Conservation (phyloP, 2,888 invertebrate species). For the Melanophora roralis region DNA sequence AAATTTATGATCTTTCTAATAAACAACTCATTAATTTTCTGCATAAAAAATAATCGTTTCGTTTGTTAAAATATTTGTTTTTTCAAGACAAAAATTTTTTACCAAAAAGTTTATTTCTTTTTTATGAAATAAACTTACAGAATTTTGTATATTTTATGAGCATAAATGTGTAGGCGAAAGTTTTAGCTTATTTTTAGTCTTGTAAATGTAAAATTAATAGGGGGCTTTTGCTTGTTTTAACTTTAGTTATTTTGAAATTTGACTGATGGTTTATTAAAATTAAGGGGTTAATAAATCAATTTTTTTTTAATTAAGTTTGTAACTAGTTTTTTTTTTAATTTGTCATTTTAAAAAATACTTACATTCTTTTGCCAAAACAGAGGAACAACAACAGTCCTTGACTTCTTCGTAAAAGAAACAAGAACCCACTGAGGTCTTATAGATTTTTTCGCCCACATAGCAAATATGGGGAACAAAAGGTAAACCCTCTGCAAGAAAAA, state of each 20-base stretch:
- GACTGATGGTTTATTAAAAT: neutral
- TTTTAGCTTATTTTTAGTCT: neutral
- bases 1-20: neutral
- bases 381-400: constrained; percentile 76
- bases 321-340: neutral
- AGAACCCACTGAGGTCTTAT: constrained; percentile 73
- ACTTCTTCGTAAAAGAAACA: constrained; percentile 74
- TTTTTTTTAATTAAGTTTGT: neutral
- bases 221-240: neutral
- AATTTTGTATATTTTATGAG: neutral
- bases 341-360: constrained; percentile 63
- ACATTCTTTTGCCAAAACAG: constrained; percentile 74
- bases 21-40: neutral
- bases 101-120: neutral
- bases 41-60: neutral
- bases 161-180: neutral
- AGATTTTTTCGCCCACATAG: constrained; percentile 74
- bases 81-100: neutral
- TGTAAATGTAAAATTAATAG: neutral
- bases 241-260: neutral
- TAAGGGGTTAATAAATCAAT: neutral
- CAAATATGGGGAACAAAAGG: constrained; percentile 77
- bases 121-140: neutral
- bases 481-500: constrained; percentile 73
- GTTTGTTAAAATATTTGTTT: neutral